These are phyloP conservation scores for Pseudomugil gertrudae DNA, from an alignment of 2,797 vertebrate species.

Conservation along the genomic window DNA sequence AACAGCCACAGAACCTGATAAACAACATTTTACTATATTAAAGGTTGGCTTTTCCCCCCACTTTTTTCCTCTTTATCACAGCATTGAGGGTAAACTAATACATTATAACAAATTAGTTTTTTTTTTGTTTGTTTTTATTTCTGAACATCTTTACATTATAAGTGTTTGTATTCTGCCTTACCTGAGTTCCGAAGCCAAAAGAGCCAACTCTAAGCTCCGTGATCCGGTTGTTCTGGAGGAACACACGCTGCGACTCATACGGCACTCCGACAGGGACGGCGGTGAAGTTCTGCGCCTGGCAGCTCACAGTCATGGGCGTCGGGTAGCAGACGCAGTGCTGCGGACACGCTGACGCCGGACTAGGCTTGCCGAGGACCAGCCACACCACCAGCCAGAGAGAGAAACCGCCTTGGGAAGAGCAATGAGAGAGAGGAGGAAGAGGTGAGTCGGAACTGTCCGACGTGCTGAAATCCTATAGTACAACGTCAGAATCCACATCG, in stretches of 20 bases:
- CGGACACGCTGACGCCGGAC: constrained; percentile 85
- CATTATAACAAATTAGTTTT: not conserved
- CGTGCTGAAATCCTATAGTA: constrained; percentile 10
- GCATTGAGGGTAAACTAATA: not conserved
- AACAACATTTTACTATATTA: too few relatives aligned
- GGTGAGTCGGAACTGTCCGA: constrained; percentile 44
- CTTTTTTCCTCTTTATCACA: too few relatives aligned
- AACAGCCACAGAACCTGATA: constrained; percentile 93
- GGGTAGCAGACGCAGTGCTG: constrained; percentile 95
- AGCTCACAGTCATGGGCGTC: constrained; percentile 96
- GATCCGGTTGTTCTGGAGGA: constrained; percentile 98
- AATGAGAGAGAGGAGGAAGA: not conserved
- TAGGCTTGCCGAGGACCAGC: constrained; percentile 81
- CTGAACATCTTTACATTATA: not conserved
- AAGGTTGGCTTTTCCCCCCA: too few relatives aligned
- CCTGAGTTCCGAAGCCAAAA: constrained; percentile 91
- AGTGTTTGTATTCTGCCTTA: constrained; percentile 33
- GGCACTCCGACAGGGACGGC: constrained; percentile 90
- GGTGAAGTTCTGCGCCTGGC: constrained; percentile 98
- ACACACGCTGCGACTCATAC: constrained; percentile 91
- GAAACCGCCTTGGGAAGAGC: constrained; percentile 74
- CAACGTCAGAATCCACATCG: not conserved
- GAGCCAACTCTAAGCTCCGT: constrained; percentile 91
- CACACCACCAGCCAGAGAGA: constrained; percentile 84
- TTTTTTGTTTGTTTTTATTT: not conserved